These are phyloP conservation scores for Daubentonia madagascariensis DNA, from an alignment of 2,113 vertebrate species.

Conservation along the genomic window DNA sequence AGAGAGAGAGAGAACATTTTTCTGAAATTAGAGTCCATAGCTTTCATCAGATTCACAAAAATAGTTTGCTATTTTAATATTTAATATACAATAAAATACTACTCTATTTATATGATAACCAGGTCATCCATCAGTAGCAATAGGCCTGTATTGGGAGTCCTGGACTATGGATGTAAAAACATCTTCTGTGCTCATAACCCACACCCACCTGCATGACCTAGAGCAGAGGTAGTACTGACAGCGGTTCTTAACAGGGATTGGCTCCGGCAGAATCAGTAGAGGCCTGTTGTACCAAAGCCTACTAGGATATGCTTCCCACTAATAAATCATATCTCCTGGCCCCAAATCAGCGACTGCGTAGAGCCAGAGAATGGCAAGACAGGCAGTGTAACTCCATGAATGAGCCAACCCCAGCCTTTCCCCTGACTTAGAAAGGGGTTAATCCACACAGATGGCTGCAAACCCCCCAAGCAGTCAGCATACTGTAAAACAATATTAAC, in stretches of 20 bases:
- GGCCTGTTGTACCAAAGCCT: background rate
- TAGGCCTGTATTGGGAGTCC: background rate
- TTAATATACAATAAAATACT: background rate
- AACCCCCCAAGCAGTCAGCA: slow-evolving; percentile 59
- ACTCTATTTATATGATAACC: background rate
- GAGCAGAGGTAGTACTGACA: background rate
- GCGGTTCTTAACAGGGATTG: background rate
- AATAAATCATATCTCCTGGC: background rate
- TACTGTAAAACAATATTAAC: slow-evolving; percentile 75
- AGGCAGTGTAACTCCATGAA: background rate
- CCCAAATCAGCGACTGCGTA: background rate
- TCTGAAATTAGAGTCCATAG: background rate
- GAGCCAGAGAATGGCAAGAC: background rate
- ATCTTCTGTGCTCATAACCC: background rate
- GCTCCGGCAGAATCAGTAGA: background rate
- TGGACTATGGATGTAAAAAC: background rate
- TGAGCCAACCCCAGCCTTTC: background rate
- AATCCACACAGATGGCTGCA: slow-evolving; percentile 69
- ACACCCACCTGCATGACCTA: background rate
- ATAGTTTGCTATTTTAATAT: background rate
- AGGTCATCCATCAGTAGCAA: background rate
- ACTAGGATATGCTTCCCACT: no score
- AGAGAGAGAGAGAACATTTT: background rate
- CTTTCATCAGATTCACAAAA: background rate
- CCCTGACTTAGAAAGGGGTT: slow-evolving; percentile 36